These are phyloP conservation scores for Meteorus sp. DNA, from an alignment of 1,140 invertebrate species.

Conservation along the genomic window DNA sequence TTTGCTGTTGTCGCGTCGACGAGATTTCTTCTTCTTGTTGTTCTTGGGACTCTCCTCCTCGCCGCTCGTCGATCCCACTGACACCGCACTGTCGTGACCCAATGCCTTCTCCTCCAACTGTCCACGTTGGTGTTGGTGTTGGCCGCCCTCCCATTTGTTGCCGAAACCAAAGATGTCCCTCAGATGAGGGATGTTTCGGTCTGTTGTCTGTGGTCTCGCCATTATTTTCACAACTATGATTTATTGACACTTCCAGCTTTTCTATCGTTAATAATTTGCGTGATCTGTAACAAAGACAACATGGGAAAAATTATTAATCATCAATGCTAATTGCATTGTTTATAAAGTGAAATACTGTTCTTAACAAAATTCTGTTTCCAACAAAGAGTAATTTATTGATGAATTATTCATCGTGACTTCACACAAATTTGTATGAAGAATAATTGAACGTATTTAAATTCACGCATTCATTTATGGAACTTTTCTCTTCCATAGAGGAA, in stretches of 20 bases:
- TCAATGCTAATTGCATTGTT: background rate
- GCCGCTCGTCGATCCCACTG: slow-evolving; percentile 58
- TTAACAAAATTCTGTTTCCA: too few species aligned
- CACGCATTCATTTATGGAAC: too few species aligned
- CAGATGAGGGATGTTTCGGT: slow-evolving; percentile 69
- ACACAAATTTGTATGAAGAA: too few species aligned
- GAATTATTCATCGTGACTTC: too few species aligned
- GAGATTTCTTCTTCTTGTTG: slow-evolving; percentile 63
- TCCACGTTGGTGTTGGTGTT: slow-evolving; percentile 34
- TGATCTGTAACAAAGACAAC: slow-evolving; percentile 3
- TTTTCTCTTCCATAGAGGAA: too few species aligned
- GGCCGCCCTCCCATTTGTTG: slow-evolving; percentile 49
- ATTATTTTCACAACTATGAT: slow-evolving; percentile 30
- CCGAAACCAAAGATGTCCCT: slow-evolving; percentile 69
- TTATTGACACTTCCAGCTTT: slow-evolving; percentile 16
- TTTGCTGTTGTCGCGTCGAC: slow-evolving; percentile 62
- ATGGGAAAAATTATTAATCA: background rate
- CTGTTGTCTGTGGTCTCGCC: slow-evolving; percentile 59
- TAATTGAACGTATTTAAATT: too few species aligned
- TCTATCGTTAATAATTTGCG: background rate
- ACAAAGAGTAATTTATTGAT: too few species aligned
- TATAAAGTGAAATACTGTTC: background rate
- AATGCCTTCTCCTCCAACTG: slow-evolving; percentile 46
- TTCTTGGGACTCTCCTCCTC: slow-evolving; percentile 64
- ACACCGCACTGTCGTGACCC: slow-evolving; percentile 60